Percentiles rank a stretch among this genome's conserved stretches.
These are phyloP conservation scores for Liposcelis brunnea DNA, from an alignment of 2,888 invertebrate species.

Conservation along the genomic window DNA sequence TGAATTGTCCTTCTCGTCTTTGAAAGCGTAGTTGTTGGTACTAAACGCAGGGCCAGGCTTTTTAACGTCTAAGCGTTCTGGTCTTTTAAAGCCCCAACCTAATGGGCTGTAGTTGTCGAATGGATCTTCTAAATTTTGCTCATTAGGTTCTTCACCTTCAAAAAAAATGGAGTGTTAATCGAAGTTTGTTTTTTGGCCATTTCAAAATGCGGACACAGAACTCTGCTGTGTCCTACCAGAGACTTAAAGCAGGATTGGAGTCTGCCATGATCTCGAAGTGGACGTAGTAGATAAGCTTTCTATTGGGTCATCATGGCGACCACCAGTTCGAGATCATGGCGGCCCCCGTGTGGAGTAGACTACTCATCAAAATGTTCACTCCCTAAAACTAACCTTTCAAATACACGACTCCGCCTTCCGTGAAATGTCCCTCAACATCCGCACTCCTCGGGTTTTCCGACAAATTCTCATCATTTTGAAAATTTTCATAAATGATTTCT, in stretches of 20 bases:
- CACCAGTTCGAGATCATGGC: too few species aligned
- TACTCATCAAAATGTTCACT: too few species aligned
- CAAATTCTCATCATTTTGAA: background rate
- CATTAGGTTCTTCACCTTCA: slow-evolving; percentile 13
- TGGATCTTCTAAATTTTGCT: slow-evolving; percentile 36
- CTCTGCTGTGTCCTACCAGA: too few species aligned
- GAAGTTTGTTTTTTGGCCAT: background rate
- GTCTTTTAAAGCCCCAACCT: slow-evolving; percentile 63
- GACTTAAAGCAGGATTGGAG: too few species aligned
- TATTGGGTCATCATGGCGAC: too few species aligned
- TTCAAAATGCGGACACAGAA: too few species aligned
- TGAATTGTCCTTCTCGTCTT: slow-evolving; percentile 25
- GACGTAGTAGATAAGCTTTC: too few species aligned
- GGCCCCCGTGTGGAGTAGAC: too few species aligned
- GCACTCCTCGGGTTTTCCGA: background rate
- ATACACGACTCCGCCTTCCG: slow-evolving; percentile 42
- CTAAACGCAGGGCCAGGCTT: slow-evolving; percentile 80
- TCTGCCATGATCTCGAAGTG: too few species aligned
- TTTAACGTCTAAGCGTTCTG: slow-evolving; percentile 81
- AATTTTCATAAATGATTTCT: background rate
- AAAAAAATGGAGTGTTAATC: too few species aligned
- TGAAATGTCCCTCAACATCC: slow-evolving; percentile 24
- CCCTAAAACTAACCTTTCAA: too few species aligned
- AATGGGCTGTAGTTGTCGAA: slow-evolving; percentile 34
- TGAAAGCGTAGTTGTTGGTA: slow-evolving; percentile 40